Percentiles rank a stretch among this genome's conserved stretches.
These are phyloP conservation scores for Epinotia bilunana DNA, from an alignment of 2,888 invertebrate genomes.

Conservation along the genomic window DNA sequence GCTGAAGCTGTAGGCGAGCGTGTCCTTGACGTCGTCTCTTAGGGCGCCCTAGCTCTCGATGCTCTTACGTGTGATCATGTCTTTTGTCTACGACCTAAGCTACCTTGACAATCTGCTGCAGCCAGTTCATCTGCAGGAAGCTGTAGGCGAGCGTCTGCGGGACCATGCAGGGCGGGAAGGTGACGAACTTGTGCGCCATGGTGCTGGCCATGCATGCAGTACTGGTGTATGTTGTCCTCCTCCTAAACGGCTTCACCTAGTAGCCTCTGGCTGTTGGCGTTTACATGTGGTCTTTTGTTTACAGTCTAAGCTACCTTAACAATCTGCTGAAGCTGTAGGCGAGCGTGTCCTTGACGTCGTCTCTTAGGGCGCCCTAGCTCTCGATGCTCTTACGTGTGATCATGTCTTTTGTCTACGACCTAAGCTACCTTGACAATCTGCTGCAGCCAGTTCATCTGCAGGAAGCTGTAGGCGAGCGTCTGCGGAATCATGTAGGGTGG, in stretches of 20 bases:
- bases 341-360: not conserved
- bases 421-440: slow-evolving; percentile 68
- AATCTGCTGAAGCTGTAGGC: slow-evolving; percentile 73
- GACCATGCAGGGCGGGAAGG: slow-evolving; percentile 66
- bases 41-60: no score
- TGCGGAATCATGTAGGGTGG: slow-evolving; percentile 74
- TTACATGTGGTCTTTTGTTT: no score
- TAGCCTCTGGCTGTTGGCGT: no score
- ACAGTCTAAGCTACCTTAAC: slow-evolving; percentile 60
- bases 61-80: no score
- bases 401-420: no score
- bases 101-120: slow-evolving; percentile 73
- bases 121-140: slow-evolving; percentile 79
- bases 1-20: no score
- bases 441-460: slow-evolving; percentile 77
- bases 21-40: no score
- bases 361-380: no score
- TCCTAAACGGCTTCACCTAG: no score
- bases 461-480: slow-evolving; percentile 71
- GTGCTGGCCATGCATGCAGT: slow-evolving; percentile 71
- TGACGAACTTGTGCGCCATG: slow-evolving; percentile 66
- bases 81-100: no score
- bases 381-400: no score
- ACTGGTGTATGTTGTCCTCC: slow-evolving; percentile 49
- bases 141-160: slow-evolving; percentile 69